Evolutionary conservation across 1,140 invertebrate genomes (phyloP).

Genomic region (Scaptomyza hsui): DNA sequence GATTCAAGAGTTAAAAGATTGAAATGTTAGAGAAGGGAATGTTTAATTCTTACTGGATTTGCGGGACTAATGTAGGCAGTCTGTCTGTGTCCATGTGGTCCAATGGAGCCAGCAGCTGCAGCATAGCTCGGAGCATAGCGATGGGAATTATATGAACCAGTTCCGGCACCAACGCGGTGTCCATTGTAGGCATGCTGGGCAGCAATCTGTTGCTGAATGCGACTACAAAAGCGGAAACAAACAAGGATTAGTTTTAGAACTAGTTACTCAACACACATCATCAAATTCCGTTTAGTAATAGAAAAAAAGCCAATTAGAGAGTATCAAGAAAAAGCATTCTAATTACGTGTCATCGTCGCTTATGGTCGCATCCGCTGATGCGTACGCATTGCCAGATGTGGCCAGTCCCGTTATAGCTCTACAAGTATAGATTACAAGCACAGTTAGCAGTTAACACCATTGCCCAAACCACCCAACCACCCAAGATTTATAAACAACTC

Average conservation of each 20-base stretch:
- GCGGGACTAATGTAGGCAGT: conserved; percentile 85
- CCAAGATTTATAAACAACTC: not conserved
- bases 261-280: not conserved
- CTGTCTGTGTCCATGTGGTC: conserved; percentile 85
- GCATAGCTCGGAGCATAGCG: conserved; percentile 83
- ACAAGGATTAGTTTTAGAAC: not conserved
- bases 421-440: conserved; percentile 66
- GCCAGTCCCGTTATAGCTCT: conserved; percentile 75
- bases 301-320: not conserved
- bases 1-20: not conserved
- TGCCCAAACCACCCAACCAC: conserved; percentile 16
- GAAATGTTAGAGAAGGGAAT: not conserved
- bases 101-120: conserved; percentile 83
- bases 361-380: conserved; percentile 71
- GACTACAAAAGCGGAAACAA: conserved; percentile 39
- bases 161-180: conserved; percentile 38
- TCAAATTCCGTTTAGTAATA: conserved; percentile 25
- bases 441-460: conserved; percentile 28
- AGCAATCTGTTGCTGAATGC: conserved; percentile 77
- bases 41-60: conserved; percentile 85
- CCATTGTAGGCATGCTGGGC: conserved; percentile 72
- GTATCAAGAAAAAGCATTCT: conserved; percentile 19
- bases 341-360: conserved; percentile 70
- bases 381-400: conserved; percentile 71
- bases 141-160: conserved; percentile 58